These are phyloP conservation scores for Indri indri DNA, from an alignment of 2,113 vertebrate species.

Conservation along the genomic window DNA sequence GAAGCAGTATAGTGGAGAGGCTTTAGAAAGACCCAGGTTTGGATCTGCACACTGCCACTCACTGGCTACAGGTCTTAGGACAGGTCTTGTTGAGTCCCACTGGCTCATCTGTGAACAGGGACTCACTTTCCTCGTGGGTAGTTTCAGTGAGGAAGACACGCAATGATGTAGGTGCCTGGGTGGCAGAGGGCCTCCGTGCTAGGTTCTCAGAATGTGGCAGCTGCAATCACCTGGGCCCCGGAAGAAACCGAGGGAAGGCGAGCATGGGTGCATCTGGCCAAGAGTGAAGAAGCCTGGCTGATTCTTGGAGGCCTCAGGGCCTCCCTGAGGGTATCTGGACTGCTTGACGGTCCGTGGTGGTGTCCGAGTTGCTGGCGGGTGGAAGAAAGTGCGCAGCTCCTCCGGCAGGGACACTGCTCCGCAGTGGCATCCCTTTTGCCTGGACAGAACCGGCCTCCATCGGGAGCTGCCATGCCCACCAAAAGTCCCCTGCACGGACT, in stretches of 20 bases:
- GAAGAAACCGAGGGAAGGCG: neutral
- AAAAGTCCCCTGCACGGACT: neutral
- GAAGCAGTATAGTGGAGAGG: neutral
- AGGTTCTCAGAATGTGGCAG: neutral
- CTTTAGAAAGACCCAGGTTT: neutral
- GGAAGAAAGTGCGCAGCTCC: fast-evolving
- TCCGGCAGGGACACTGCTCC: neutral
- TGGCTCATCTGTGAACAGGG: neutral
- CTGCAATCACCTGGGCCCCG: neutral
- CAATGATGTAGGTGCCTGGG: neutral
- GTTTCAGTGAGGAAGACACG: neutral
- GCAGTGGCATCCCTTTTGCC: no score
- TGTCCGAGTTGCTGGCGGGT: neutral
- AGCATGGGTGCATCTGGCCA: neutral
- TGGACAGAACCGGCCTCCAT: neutral
- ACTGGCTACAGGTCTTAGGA: neutral
- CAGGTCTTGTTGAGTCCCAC: neutral
- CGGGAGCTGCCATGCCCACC: neutral
- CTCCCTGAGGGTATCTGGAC: neutral
- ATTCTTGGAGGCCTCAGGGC: neutral
- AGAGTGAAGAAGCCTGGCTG: fast-evolving
- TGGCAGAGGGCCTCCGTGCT: neutral
- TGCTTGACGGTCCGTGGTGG: fast-evolving
- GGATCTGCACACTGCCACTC: neutral
- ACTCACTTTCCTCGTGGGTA: neutral